Base-by-base conservation (phyloP, 1,140 invertebrate genomes). In the Sinonovacula constricta region DNA sequence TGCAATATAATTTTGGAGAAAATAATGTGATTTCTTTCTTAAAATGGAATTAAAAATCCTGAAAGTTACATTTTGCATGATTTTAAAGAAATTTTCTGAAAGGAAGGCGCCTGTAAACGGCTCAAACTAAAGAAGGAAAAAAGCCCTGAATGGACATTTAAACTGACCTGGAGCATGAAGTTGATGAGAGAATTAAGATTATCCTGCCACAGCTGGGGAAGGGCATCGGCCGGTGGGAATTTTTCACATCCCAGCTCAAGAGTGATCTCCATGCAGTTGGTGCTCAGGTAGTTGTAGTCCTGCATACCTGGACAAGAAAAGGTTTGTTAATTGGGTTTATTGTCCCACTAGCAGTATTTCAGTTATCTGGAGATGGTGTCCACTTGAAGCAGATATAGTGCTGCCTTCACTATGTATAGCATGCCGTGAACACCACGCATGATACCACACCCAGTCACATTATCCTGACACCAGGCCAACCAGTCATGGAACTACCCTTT, bases 211-310 rank as follows among this genome's bases (percentile, higher is more conserved):
- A 97, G 97, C 84, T 95, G 94, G n/a, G 94, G 94, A 39, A 99
- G 91, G 86, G 97, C 94, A 59, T 94, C 92, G 10, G 95, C 94
- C 3, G 94, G 94, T 0, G 98, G 98, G 91, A 96, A 99, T 92
- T 99, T 99, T 91, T 98, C 98, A 92, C 98, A 99, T 1, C 97
- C 98, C 54, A 99, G 94, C 91, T 99, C 98, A 59, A 99, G 91
- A 0, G 98, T 99, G 18, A 99, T 95, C 92, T 99, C 98, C 96
- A 99, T 98, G 89, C 97, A 98, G 62, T 98, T 98, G 86, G 97
- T 97, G 94, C 96, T 97, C 30, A 99, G 94, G 88, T 99, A 99
- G 91, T 99, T 99, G 91, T 97, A 99, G 90, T 99, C 98, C 92
- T 99, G 98, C 97, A 99, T 99, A 59, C 97, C 97, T 91, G 56